Base-by-base conservation (phyloP, 1,140 invertebrate species). In the Popillia japonica region DNA sequence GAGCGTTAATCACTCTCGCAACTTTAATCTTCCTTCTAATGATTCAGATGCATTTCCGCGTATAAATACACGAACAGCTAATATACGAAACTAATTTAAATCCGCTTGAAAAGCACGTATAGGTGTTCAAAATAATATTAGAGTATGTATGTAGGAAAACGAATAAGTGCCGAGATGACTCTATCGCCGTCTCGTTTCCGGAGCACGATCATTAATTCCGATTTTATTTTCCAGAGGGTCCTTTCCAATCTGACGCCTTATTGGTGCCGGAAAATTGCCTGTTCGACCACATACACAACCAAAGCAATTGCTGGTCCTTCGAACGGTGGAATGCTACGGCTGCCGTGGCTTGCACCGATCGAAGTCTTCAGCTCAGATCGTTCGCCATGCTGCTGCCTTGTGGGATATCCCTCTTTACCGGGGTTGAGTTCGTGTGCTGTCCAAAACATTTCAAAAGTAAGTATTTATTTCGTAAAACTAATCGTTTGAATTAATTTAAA, bases 341-440 rank as follows among this genome's bases (percentile, higher is more conserved):
- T 14, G 93, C 93, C 7, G 92, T 92, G 68, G 94, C 96, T n/a
- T 99, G 98, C 87, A 90, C 92, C 73, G 93, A 95, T 80, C 92
- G 96, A 42, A 93, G 93, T 77, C 94, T 99, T 89, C 92, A 94
- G 81, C 90, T 99, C 44, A 91, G 97, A 80, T 98, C 96, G 83
- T 99, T 98, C 84, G 98, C 97, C 42, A 99, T 99, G 96, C 91
- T 99, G 6, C 89, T 99, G 77, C 98, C 98, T 6, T 99, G 98
- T 87, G 97, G 96, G 48, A 96, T 98, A 84, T 98, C 96, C 75
- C 89, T 98, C 8, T 99, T 99, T 90, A 96, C 95, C 79, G 98
- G 98, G 2, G 98, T 99, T 22, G 98, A 99, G 87, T 99, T 99
- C 87, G 98, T 99, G 80, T 99, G 98, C 92, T 99, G 98, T 88